Evolutionary conservation across 2,113 vertebrate genomes (phyloP), one percentile per base, ranked within the genome.

Genomic region (Thamnaconus septentrionalis): DNA sequence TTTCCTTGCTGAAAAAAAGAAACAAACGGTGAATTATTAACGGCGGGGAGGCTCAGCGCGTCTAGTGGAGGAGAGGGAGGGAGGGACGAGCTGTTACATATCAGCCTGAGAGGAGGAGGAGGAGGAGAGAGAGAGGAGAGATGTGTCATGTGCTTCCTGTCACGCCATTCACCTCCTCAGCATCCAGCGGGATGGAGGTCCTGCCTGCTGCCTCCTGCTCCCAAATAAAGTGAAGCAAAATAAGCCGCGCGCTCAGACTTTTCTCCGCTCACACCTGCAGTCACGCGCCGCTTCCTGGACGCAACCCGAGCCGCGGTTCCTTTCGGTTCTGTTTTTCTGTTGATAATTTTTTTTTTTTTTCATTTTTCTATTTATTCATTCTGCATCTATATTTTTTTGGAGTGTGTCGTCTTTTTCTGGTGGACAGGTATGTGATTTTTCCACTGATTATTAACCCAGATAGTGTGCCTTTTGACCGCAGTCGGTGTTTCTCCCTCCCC

Each of bases 61-160:
- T 31, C 18, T 31, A 31, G 18, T 31, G 18, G 18, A 12, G 57
- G 45, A 8, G 46, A 9, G 12, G 42, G 51, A 52, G 61, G 45
- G 65, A 10, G 78, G 47, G 82, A 60, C 18, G 18, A 31, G 18
- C 18, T 31, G 18, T 31, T 76, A 57, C 66, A 67, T 66, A 70
- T 59, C 69, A 64, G 59, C 59, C 45, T 70, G 69, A 76, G 80
- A 69, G 31, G 68, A 41, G 51, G 8, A 70, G 68, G 86, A 47
- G 80, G 58, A 70, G 59, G 82, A 56, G 78, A 50, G 78, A 86
- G 71, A 56, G 76, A 80, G 64, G 91, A 69, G 88, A 78, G 84
- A 85, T 75, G 77, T 85, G 90, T 89, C 93, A 92, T 90, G 90
- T 90, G 92, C 88, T 89, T 90, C 90, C 89, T 90, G 85, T 88